Conservation (phyloP, 1,140 invertebrate species). For the Limonius californicus region DNA sequence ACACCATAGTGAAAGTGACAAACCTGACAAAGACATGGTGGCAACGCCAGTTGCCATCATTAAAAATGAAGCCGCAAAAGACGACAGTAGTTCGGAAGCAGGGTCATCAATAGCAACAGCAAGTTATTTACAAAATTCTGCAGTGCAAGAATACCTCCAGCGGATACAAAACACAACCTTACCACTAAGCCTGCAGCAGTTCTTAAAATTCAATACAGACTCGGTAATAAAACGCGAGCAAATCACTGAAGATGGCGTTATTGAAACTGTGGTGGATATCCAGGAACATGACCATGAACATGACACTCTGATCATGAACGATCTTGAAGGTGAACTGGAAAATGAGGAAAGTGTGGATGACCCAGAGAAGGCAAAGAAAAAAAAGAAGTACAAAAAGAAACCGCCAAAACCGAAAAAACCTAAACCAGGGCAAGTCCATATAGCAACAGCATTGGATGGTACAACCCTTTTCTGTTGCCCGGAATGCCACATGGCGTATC, state of each 20-base stretch:
- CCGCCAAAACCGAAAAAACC: slow-evolving; percentile 73
- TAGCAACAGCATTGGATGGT: slow-evolving; percentile 77
- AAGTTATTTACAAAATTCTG: slow-evolving; percentile 45
- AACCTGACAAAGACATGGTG: slow-evolving; percentile 38
- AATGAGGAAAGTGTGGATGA: slow-evolving; percentile 36
- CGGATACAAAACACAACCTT: slow-evolving; percentile 44
- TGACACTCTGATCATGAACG: slow-evolving; percentile 23
- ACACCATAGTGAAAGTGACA: slow-evolving; percentile 27
- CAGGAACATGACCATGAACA: slow-evolving; percentile 16
- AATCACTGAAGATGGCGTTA: slow-evolving; percentile 41
- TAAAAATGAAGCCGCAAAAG: slow-evolving; percentile 49
- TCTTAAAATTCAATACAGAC: slow-evolving; percentile 57
- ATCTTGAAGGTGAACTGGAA: slow-evolving; percentile 28
- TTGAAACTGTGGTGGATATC: slow-evolving; percentile 31
- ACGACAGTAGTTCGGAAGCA: slow-evolving; percentile 26
- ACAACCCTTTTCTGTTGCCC: slow-evolving; percentile 80
- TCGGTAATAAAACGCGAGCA: slow-evolving; percentile 51
- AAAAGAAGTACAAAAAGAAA: slow-evolving; percentile 83
- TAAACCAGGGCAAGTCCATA: slow-evolving; percentile 72
- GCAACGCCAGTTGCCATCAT: slow-evolving; percentile 54
- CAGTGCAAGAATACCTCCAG: slow-evolving; percentile 51
- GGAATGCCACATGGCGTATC: slow-evolving; percentile 82
- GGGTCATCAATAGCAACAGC: slow-evolving; percentile 32
- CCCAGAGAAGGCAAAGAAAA: slow-evolving; percentile 49
- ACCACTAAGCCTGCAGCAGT: slow-evolving; percentile 53